Evolutionary conservation across 2,888 invertebrate species (phyloP).

Genomic region (Nomada hirtipes): DNA sequence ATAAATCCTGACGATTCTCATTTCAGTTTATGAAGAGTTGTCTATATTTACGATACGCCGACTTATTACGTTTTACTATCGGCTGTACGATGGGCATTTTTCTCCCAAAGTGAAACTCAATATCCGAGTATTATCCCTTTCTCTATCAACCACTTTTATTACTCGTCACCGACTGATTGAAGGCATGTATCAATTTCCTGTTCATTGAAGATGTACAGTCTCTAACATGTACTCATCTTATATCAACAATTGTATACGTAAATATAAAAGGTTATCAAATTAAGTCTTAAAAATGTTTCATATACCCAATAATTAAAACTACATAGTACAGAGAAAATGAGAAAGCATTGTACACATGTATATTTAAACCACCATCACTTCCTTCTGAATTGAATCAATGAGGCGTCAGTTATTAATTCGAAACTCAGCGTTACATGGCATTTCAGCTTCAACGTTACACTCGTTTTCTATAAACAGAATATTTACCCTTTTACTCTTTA

Average conservation of each 20-base stretch:
- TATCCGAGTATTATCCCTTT: conserved; percentile 41
- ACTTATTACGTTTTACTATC: conserved; percentile 57
- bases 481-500: too few relatives aligned
- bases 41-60: conserved; percentile 50
- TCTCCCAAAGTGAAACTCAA: conserved; percentile 37
- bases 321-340: too few relatives aligned
- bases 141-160: conserved; percentile 52
- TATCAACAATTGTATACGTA: neutral
- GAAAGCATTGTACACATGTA: too few relatives aligned
- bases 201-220: conserved; percentile 28
- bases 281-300: too few relatives aligned
- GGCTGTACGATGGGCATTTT: conserved; percentile 43
- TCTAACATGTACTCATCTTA: conserved; percentile 5
- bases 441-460: too few relatives aligned
- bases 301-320: too few relatives aligned
- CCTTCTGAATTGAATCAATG: too few relatives aligned
- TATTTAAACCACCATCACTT: too few relatives aligned
- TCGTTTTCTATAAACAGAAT: too few relatives aligned
- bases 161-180: conserved; percentile 24
- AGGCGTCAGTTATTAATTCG: too few relatives aligned
- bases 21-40: conserved; percentile 32
- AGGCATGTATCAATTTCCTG: conserved; percentile 6
- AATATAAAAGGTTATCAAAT: neutral
- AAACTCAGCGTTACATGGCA: too few relatives aligned
- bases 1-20: conserved; percentile 38